A percentile compares a stretch with the other conserved stretches of the same genome.
These are phyloP conservation scores for Thereuonema tuberculata DNA, from an alignment of 1,140 invertebrate genomes.

Conservation along the genomic window DNA sequence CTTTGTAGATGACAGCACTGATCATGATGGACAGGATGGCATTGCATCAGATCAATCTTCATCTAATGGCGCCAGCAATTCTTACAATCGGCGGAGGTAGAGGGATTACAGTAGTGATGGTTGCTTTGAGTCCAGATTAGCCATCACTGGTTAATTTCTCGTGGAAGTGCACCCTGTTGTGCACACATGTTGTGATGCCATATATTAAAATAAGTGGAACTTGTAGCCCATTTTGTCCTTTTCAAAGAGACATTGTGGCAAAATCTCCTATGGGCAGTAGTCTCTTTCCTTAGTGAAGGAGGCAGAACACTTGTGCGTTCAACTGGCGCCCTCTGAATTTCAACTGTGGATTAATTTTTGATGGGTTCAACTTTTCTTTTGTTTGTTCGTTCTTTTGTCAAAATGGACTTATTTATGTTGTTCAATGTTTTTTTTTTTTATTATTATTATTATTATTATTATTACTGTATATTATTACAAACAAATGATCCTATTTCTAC, in stretches of 20 bases:
- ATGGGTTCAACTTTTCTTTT: too few relatives aligned
- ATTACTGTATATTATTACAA: too few relatives aligned
- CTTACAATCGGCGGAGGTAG: constrained; percentile 18
- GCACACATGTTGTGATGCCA: background rate
- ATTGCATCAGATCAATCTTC: constrained; percentile 16
- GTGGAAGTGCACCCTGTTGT: background rate
- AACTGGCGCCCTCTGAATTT: background rate
- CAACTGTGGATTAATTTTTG: background rate
- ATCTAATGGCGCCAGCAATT: constrained; percentile 18
- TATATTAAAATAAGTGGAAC: background rate
- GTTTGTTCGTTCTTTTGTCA: too few relatives aligned
- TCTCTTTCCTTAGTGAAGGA: background rate
- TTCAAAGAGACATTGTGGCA: background rate
- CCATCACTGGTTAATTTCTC: background rate
- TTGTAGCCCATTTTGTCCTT: background rate
- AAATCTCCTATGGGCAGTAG: background rate
- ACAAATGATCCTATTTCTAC: too few relatives aligned
- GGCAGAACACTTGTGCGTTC: background rate
- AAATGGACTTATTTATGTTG: too few relatives aligned
- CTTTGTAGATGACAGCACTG: constrained; percentile 12
- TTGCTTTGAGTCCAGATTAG: background rate
- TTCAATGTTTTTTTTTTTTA: too few relatives aligned
- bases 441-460: too few relatives aligned
- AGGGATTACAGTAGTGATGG: background rate
- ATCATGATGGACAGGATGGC: constrained; percentile 17